phyloP scores from a whole-genome alignment of 30 jellyfish, hydroid and myxozoan genomes.

The Turritopsis dohrnii region DNA sequence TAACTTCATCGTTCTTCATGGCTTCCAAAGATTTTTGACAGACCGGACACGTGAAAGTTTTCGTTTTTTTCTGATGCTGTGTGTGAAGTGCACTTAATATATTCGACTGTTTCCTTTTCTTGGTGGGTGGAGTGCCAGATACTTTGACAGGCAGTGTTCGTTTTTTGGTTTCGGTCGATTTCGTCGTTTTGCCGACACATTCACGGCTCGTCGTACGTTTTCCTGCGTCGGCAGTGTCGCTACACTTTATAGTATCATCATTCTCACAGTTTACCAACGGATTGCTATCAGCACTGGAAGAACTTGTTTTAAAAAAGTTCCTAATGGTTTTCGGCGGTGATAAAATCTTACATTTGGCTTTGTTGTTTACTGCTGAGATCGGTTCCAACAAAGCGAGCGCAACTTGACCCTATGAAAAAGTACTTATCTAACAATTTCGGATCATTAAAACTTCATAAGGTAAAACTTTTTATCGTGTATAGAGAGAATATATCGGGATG shows the following conservation, averaged over 20 bases:
- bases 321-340: slow-evolving; percentile 51
- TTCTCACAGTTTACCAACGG: background rate
- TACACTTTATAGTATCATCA: background rate
- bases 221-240: background rate
- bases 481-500: too few relatives aligned
- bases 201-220: background rate
- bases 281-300: background rate
- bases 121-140: slow-evolving; percentile 2
- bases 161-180: background rate
- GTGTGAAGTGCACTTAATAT: slow-evolving; percentile 11
- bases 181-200: background rate
- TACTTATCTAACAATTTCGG: too few relatives aligned
- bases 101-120: slow-evolving; percentile 51
- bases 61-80: slow-evolving; percentile 28
- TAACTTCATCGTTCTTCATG: slow-evolving; percentile 37
- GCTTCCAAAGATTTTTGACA: slow-evolving; percentile 51
- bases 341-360: background rate
- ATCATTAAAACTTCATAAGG: too few relatives aligned
- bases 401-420: background rate
- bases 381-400: background rate
- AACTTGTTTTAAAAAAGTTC: slow-evolving; percentile 49
- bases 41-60: slow-evolving; percentile 55
- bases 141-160: slow-evolving; percentile 21
- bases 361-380: background rate
- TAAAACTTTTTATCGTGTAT: too few relatives aligned